Conservation (phyloP, 2,888 invertebrate species). For the Microplitis manilae region DNA sequence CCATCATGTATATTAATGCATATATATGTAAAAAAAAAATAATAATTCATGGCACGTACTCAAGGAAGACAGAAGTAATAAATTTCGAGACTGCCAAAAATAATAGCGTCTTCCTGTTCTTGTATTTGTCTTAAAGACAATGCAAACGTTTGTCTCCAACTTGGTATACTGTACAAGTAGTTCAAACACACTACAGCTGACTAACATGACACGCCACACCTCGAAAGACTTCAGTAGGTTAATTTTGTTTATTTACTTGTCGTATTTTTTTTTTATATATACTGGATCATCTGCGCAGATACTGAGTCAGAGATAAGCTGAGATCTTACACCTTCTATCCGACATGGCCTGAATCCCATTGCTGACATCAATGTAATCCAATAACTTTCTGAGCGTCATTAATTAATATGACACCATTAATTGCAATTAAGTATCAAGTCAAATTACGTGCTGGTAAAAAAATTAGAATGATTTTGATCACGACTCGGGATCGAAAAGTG, state of each 20-base stretch:
- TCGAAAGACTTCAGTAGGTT: not conserved
- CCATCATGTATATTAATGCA: too few relatives aligned
- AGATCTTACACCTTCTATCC: too few relatives aligned
- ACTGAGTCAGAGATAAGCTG: too few relatives aligned
- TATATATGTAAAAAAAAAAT: not conserved
- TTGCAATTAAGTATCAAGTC: not conserved
- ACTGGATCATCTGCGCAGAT: too few relatives aligned
- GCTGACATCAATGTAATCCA: too few relatives aligned
- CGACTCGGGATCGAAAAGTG: not conserved
- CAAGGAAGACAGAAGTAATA: not conserved
- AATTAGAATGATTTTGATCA: too few relatives aligned
- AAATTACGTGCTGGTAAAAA: too few relatives aligned
- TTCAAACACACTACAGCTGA: not conserved
- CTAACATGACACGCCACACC: not conserved
- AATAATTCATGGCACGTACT: not conserved
- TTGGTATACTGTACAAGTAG: not conserved
- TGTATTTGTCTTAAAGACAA: not conserved
- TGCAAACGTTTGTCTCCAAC: not conserved
- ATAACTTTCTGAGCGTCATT: not conserved
- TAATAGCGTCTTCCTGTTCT: slow-evolving; percentile 1
- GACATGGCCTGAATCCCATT: not conserved
- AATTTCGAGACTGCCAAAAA: not conserved
- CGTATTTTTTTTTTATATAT: not conserved
- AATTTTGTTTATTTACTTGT: not conserved
- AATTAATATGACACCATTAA: slow-evolving; percentile 2